Conservation (phyloP, 2,113 vertebrate genomes). For the Murina feae region DNA sequence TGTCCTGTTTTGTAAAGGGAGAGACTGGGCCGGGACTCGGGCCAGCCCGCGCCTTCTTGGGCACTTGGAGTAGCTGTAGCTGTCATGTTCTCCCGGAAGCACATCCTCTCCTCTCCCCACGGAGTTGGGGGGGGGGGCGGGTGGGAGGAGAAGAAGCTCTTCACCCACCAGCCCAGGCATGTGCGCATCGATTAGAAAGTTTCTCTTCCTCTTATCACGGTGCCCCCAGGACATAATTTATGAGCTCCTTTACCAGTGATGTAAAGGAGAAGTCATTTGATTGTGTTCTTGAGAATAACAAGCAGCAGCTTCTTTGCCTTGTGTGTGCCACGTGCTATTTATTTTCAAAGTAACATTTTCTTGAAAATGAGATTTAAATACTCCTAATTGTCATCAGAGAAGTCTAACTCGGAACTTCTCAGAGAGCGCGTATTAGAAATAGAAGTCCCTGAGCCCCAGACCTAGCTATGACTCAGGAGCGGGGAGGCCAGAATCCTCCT, state of each 20-base stretch:
- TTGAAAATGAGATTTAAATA: neutral
- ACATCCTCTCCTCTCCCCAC: neutral
- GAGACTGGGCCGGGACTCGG: too few species aligned
- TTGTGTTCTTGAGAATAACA: slow-evolving; percentile 8
- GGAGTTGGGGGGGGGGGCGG: too few species aligned
- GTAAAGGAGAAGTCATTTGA: slow-evolving; percentile 30
- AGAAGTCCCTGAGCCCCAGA: neutral
- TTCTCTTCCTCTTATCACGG: neutral
- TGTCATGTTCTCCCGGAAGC: neutral
- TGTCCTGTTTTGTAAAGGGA: neutral
- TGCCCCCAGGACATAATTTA: neutral
- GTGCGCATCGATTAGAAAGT: neutral
- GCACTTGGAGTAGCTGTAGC: neutral
- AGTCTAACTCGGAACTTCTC: neutral
- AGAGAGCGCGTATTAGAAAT: neutral
- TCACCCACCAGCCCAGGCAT: neutral
- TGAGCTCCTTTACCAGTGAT: slow-evolving; percentile 1
- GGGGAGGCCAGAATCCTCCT: neutral
- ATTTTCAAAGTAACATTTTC: neutral
- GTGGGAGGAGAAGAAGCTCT: neutral
- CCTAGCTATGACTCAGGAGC: neutral
- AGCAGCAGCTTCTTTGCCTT: neutral
- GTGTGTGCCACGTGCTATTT: neutral
- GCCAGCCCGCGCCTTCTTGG: neutral
- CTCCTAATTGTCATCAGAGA: neutral